phyloP scores from a whole-genome alignment of 2,888 invertebrate genomes.

The Xestia xanthographa region DNA sequence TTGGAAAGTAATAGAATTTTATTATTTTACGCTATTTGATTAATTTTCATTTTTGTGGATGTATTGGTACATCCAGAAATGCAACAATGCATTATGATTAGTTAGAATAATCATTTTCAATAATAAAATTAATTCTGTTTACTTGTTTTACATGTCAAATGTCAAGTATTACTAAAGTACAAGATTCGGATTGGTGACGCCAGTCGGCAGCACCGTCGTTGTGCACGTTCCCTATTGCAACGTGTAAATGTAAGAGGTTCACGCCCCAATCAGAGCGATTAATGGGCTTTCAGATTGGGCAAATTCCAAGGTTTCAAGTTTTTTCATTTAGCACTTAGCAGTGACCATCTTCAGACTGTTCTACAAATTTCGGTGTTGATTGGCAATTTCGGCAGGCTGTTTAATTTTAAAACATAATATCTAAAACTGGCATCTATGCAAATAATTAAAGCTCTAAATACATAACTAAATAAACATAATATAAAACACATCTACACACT shows the following conservation, averaged over 20 bases:
- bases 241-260: conserved; percentile 1
- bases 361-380: not conserved
- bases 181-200: too few relatives aligned
- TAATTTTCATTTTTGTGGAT: too few relatives aligned
- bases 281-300: conserved; percentile 1
- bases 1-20: too few relatives aligned
- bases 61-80: too few relatives aligned
- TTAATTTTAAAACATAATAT: not conserved
- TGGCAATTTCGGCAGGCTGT: not conserved
- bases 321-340: not conserved
- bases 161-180: too few relatives aligned
- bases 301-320: not conserved
- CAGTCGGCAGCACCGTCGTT: too few relatives aligned
- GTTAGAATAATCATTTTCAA: too few relatives aligned
- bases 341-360: not conserved
- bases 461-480: not conserved
- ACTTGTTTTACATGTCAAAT: too few relatives aligned
- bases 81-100: too few relatives aligned
- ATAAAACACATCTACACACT: conserved; percentile 5
- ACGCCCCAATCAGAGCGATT: conserved; percentile 20
- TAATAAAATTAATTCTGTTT: too few relatives aligned
- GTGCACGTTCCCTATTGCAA: too few relatives aligned
- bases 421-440: not conserved
- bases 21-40: too few relatives aligned
- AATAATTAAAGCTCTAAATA: not conserved